These are phyloP conservation scores for Notiomystis cincta DNA, from an alignment of 2,113 vertebrate species.

Conservation along the genomic window DNA sequence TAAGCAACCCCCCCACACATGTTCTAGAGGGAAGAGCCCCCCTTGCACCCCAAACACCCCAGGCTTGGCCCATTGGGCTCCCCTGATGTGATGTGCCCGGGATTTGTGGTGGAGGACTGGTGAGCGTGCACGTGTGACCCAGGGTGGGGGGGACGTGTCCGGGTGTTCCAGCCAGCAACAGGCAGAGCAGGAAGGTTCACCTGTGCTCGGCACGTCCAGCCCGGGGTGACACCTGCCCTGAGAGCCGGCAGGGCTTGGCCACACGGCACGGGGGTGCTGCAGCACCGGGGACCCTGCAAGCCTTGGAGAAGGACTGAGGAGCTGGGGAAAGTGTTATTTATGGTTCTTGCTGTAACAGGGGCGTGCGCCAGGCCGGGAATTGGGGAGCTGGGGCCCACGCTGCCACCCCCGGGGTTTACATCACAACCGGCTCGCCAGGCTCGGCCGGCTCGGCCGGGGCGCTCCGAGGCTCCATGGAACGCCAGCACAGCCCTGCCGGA, in stretches of 20 bases:
- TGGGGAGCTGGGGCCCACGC: neutral
- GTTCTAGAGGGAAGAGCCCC: neutral
- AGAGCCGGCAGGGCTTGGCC: rapidly evolving
- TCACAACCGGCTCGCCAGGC: slow-evolving; percentile 33
- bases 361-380: neutral
- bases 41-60: neutral
- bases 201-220: rapidly evolving
- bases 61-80: rapidly evolving
- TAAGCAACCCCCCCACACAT: rapidly evolving
- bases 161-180: neutral
- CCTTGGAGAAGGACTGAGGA: neutral
- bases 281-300: rapidly evolving
- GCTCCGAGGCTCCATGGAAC: rapidly evolving
- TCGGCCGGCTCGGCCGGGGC: neutral
- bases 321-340: neutral
- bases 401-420: neutral
- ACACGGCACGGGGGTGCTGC: rapidly evolving
- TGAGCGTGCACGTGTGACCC: rapidly evolving
- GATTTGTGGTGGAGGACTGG: neutral
- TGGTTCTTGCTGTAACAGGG: neutral
- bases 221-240: neutral
- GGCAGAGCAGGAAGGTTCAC: slow-evolving; percentile 1
- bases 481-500: neutral
- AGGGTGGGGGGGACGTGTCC: rapidly evolving
- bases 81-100: rapidly evolving